phyloP scores from a whole-genome alignment of 1,140 invertebrate species.

The Xylocopa sonorina region DNA sequence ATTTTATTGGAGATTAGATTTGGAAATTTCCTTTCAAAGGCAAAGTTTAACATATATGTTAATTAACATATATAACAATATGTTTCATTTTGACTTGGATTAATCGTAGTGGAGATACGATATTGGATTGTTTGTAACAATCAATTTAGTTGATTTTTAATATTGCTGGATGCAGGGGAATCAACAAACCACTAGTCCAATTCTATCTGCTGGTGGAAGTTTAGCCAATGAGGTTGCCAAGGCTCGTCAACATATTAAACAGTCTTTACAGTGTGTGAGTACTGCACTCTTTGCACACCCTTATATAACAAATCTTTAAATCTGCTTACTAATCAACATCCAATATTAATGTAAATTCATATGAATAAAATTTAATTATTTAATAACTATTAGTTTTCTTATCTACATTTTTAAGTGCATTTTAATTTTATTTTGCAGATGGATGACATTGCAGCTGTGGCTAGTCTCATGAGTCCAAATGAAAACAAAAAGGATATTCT shows the following conservation, averaged over 20 bases:
- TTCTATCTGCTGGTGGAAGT: slow-evolving; percentile 77
- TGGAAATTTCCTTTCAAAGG: neutral
- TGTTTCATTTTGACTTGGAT: slow-evolving; percentile 6
- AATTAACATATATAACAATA: neutral
- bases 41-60: neutral
- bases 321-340: slow-evolving; percentile 63
- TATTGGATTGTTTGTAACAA: slow-evolving; percentile 56
- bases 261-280: slow-evolving; percentile 84
- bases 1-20: neutral
- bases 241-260: slow-evolving; percentile 83
- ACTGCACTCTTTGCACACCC: slow-evolving; percentile 70
- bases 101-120: slow-evolving; percentile 60
- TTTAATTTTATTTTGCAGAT: slow-evolving; percentile 72
- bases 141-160: slow-evolving; percentile 71
- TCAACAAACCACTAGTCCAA: slow-evolving; percentile 72
- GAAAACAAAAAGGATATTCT: slow-evolving; percentile 15
- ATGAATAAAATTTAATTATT: slow-evolving; percentile 25
- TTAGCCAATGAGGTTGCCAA: slow-evolving; percentile 83
- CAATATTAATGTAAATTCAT: slow-evolving; percentile 36
- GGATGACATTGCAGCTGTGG: slow-evolving; percentile 70
- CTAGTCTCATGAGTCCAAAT: slow-evolving; percentile 31
- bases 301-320: slow-evolving; percentile 57
- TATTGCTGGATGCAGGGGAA: slow-evolving; percentile 77
- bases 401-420: neutral
- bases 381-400: slow-evolving; percentile 3